phyloP scores from a whole-genome alignment of 2,888 invertebrate genomes.

The Thumatha senex region DNA sequence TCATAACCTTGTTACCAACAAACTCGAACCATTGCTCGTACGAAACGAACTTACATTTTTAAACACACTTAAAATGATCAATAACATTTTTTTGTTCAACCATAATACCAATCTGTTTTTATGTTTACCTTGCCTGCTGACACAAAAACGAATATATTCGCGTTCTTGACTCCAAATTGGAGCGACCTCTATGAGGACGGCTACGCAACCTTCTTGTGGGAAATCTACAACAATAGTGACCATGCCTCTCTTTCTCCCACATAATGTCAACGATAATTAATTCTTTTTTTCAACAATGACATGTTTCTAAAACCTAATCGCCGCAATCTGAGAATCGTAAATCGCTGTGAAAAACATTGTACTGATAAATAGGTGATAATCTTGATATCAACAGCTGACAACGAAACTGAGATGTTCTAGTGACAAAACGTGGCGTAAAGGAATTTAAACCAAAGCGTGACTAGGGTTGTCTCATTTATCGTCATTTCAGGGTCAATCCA shows the following conservation, averaged over 20 bases:
- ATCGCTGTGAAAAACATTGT: not conserved
- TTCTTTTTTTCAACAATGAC: constrained; percentile 28
- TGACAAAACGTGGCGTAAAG: too few species aligned
- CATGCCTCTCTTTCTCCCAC: constrained; percentile 10
- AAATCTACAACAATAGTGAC: constrained; percentile 28
- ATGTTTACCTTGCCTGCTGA: constrained; percentile 23
- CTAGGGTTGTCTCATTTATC: too few species aligned
- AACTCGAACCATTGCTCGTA: too few species aligned
- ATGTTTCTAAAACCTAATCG: constrained; percentile 19
- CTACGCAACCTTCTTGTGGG: constrained; percentile 32
- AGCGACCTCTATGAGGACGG: constrained; percentile 32
- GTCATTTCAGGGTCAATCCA: too few species aligned
- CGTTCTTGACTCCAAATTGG: constrained; percentile 30
- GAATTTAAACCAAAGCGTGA: too few species aligned
- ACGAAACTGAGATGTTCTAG: too few species aligned
- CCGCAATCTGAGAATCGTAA: constrained; percentile 24
- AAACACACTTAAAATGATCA: too few species aligned
- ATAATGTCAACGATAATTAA: constrained; percentile 16
- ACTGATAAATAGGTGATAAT: not conserved
- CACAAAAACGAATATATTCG: constrained; percentile 28
- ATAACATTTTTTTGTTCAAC: not conserved
- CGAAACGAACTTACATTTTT: too few species aligned
- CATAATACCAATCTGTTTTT: constrained; percentile 12
- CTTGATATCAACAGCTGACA: too few species aligned
- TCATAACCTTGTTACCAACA: too few species aligned